phyloP scores from a whole-genome alignment of 2,888 invertebrate genomes.

The Anodontia alba region DNA sequence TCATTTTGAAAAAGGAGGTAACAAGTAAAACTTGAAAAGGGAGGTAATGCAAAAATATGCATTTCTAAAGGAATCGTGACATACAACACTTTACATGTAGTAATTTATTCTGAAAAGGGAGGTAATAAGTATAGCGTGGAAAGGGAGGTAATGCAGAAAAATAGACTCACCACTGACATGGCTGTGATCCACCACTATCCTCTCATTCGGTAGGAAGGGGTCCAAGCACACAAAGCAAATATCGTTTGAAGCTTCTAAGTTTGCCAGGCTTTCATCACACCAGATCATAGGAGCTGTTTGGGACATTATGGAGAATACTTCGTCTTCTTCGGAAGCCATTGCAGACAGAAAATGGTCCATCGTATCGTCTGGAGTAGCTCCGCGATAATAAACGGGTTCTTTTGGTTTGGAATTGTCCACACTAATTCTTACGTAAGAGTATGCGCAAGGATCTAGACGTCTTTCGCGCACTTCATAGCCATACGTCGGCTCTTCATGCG shows the following conservation, averaged over 20 bases:
- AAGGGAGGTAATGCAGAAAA: too few species aligned
- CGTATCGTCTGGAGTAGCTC: background rate
- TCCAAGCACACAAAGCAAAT: slow-evolving; percentile 7
- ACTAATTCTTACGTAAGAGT: slow-evolving; percentile 5
- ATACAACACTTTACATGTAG: too few species aligned
- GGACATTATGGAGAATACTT: background rate
- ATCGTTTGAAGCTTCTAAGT: slow-evolving; percentile 20
- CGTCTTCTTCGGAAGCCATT: slow-evolving; percentile 8
- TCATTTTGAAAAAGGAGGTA: background rate
- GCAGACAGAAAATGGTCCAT: slow-evolving; percentile 13
- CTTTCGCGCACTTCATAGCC: background rate
- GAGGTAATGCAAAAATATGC: too few species aligned
- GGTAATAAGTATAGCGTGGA: too few species aligned
- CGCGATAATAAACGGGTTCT: slow-evolving; percentile 5
- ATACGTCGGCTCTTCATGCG: background rate
- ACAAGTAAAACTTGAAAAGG: too few species aligned
- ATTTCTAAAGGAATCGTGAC: too few species aligned
- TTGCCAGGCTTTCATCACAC: slow-evolving; percentile 16
- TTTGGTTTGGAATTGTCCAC: background rate
- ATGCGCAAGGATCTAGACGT: slow-evolving; percentile 9
- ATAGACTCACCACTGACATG: slow-evolving; percentile 12
- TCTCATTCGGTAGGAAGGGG: slow-evolving; percentile 6
- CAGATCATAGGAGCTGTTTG: background rate
- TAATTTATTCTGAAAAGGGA: too few species aligned
- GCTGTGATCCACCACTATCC: slow-evolving; percentile 2